phyloP scores from a whole-genome alignment of 2,888 invertebrate species.

The Argyresthia albistria region DNA sequence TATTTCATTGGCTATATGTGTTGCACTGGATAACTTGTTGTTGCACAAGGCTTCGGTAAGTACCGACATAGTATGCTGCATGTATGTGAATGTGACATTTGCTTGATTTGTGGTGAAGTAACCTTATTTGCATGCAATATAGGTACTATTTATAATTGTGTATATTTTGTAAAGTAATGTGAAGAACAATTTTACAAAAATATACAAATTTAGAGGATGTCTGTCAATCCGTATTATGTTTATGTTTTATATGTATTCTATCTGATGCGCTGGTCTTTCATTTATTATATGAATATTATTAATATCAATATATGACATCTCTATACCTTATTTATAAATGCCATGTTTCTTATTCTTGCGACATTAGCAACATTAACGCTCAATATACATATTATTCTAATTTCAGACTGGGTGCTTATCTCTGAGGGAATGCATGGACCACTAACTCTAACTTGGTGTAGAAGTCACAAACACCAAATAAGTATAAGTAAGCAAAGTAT shows the following conservation, averaged over 20 bases:
- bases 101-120: background rate
- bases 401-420: constrained; percentile 67
- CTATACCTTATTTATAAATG: background rate
- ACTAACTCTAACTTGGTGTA: constrained; percentile 27
- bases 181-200: too few species aligned
- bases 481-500: too few species aligned
- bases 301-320: too few species aligned
- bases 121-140: too few species aligned
- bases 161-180: too few species aligned
- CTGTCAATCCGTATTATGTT: too few species aligned
- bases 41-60: background rate
- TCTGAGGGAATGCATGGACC: constrained; percentile 61
- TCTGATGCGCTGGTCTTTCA: too few species aligned
- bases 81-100: background rate
- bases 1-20: background rate
- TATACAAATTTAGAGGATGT: too few species aligned
- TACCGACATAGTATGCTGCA: background rate
- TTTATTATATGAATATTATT: too few species aligned
- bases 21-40: background rate
- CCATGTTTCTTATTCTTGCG: background rate
- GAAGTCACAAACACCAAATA: background rate
- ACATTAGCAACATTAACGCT: too few species aligned
- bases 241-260: too few species aligned
- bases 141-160: too few species aligned
- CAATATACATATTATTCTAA: constrained; percentile 19